These are phyloP conservation scores for Triops cancriformis DNA, from an alignment of 1,140 invertebrate species.

Conservation along the genomic window DNA sequence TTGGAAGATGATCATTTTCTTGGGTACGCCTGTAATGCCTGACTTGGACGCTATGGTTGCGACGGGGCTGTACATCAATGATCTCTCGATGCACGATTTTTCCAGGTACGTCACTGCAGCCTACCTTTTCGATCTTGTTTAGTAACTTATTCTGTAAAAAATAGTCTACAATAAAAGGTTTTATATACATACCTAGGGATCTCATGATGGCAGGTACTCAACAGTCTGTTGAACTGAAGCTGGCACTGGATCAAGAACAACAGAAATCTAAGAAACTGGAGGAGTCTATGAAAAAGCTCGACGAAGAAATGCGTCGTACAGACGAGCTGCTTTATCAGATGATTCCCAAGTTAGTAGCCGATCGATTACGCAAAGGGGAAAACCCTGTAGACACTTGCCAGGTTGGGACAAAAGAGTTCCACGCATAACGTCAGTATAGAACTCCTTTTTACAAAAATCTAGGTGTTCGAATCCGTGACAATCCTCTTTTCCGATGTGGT, in stretches of 20 bases:
- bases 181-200: constrained; percentile 53
- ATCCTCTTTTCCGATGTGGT: constrained; percentile 95
- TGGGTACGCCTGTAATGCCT: constrained; percentile 91
- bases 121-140: too few relatives aligned
- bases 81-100: constrained; percentile 95
- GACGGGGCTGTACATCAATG: constrained; percentile 89
- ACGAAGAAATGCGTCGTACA: constrained; percentile 90
- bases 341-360: constrained; percentile 95
- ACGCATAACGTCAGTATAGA: not conserved
- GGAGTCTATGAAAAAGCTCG: constrained; percentile 89
- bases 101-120: constrained; percentile 61
- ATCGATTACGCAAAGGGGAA: constrained; percentile 80
- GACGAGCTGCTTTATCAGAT: constrained; percentile 95
- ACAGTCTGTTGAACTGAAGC: constrained; percentile 89
- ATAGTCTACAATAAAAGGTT: not conserved
- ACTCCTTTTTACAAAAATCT: constrained; percentile 25
- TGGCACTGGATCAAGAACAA: constrained; percentile 92
- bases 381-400: constrained; percentile 91
- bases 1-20: constrained; percentile 93
- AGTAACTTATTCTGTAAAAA: constrained; percentile 16
- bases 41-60: constrained; percentile 80
- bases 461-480: constrained; percentile 92
- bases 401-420: constrained; percentile 46
- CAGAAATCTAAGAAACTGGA: constrained; percentile 93
- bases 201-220: constrained; percentile 93